Evolutionary conservation across 1,140 invertebrate species (phyloP), one percentile per base, ranked within the genome.

Genomic region (Centruroides vittatus): DNA sequence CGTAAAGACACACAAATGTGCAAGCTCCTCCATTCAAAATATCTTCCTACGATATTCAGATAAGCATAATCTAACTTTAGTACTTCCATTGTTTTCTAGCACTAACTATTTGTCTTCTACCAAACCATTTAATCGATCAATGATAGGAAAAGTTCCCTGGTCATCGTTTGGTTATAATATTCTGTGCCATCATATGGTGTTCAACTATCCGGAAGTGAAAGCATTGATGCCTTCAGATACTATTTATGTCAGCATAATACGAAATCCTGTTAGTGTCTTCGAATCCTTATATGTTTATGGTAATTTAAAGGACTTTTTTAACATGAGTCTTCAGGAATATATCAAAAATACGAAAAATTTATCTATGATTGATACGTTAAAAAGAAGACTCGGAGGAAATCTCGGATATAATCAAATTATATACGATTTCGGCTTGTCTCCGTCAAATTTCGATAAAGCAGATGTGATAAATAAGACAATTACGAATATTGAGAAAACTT

Each of bases 331-430:
- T 6, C 8, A 5, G 8, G 41, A 41, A 41, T 41, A 41, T 8
- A 41, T 41, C 3, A 5, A 41, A 41, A 41, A 41, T 41, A 41
- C 41, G 8, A 41, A 41, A 41, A 41, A 41, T 41, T 41, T 41
- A 41, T 41, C 41, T 6, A 41, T 6, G 41, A 36, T 60, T 13
- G 52, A 56, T 34, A 35, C 34, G 5, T 34, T 41, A 5, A 65
- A 66, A 41, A 41, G 41, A 8, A 41, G 41, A 8, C 8, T 8
- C 3, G 41, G 41, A 41, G 41, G 41, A 41, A 41, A 41, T 41
- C 8, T 68, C 13, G 74, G 74, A 13, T 58, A 64, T 52, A 76
- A 76, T 63, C 75, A 75, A 63, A 76, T 76, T 73, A 63, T 70
- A 8, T 74, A 67, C 59, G 74, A 76, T 58, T 66, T 76, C n/a